These are phyloP conservation scores for Dasysyrphus tricinctus DNA, from an alignment of 2,888 invertebrate genomes.

Conservation along the genomic window DNA sequence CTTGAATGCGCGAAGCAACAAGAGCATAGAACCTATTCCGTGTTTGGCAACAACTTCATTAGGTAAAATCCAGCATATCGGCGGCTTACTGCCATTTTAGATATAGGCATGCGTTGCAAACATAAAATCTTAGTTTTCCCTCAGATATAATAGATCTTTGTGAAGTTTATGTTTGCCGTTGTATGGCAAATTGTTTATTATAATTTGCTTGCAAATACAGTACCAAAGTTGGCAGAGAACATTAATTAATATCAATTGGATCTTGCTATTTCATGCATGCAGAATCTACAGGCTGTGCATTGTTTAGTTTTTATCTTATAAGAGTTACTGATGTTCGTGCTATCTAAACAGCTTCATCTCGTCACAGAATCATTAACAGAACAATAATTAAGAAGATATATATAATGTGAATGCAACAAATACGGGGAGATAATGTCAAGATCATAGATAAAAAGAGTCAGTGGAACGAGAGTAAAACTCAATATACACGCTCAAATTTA, in stretches of 20 bases:
- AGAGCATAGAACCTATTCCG: slow-evolving; percentile 41
- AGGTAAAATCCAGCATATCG: slow-evolving; percentile 28
- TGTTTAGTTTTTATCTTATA: background rate
- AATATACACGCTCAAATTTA: background rate
- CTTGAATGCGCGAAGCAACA: slow-evolving; percentile 42
- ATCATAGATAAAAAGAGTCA: background rate
- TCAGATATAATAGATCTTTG: background rate
- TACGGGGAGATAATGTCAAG: background rate
- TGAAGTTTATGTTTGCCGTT: background rate
- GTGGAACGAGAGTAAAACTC: background rate
- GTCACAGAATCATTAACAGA: slow-evolving; percentile 64
- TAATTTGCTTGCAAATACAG: slow-evolving; percentile 19
- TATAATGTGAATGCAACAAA: background rate
- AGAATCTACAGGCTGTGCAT: slow-evolving; percentile 25
- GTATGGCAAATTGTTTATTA: slow-evolving; percentile 8
- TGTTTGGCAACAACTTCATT: slow-evolving; percentile 47
- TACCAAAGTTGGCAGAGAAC: slow-evolving; percentile 10
- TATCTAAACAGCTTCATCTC: slow-evolving; percentile 50
- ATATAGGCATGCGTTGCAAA: background rate
- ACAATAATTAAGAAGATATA: slow-evolving; percentile 47
- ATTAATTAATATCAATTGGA: slow-evolving; percentile 54
- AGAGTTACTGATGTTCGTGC: slow-evolving; percentile 7
- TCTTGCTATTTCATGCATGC: slow-evolving; percentile 47
- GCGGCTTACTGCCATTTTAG: slow-evolving; percentile 37
- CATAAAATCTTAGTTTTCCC: background rate